phyloP scores from a whole-genome alignment of 2,113 vertebrate genomes.

The Castor canadensis region DNA sequence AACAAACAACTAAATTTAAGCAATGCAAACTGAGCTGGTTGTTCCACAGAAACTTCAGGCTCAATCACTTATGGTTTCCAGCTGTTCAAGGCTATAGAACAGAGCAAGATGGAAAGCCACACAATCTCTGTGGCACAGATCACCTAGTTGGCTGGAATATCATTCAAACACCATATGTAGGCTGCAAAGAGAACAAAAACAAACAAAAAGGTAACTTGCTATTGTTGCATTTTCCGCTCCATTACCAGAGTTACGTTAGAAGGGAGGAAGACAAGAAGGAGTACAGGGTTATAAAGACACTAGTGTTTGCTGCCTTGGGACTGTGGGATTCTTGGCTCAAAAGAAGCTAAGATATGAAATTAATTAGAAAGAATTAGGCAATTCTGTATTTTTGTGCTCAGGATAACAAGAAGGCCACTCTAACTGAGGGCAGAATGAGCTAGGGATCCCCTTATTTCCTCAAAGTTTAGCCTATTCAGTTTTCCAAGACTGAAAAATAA shows the following conservation, averaged over 20 bases:
- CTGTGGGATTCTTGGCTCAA: neutral
- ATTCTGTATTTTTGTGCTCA: neutral
- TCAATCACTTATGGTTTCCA: neutral
- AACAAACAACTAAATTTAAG: neutral
- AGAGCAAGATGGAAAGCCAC: accelerated
- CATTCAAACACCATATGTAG: neutral
- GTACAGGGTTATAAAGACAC: neutral
- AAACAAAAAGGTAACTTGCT: neutral
- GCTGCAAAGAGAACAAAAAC: neutral
- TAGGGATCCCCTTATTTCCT: no score
- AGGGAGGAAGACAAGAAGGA: neutral
- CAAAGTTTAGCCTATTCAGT: no score
- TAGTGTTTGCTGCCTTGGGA: neutral
- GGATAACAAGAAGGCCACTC: neutral
- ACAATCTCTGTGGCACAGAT: accelerated
- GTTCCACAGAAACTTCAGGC: neutral
- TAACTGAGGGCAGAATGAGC: neutral
- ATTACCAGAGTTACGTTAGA: neutral
- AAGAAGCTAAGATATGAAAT: neutral
- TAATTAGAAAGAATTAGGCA: neutral
- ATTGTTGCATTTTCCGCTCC: neutral
- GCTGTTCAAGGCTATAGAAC: neutral
- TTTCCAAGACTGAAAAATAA: no score
- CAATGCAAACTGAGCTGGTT: neutral
- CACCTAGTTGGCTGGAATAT: neutral